A percentile compares a stretch with the other conserved stretches of the same genome.
Conservation (phyloP, 2,888 invertebrate species). For the Polydrusus cervinus region DNA sequence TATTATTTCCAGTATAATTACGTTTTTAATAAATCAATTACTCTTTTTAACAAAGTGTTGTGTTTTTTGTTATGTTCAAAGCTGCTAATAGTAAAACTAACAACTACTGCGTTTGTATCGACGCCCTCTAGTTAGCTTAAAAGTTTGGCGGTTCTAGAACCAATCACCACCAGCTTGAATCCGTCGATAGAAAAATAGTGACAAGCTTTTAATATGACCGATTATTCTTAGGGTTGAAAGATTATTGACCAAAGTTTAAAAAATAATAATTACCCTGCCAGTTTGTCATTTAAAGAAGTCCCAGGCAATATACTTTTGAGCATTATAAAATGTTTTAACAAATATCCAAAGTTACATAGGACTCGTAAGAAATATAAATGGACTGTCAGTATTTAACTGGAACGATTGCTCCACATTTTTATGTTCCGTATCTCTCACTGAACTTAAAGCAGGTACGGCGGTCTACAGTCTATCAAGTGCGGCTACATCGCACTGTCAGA, state of each 20-base stretch:
- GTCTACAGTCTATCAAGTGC: constrained; percentile 67
- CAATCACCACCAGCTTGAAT: too few species aligned
- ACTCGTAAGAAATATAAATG: constrained; percentile 67
- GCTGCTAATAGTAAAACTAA: too few species aligned
- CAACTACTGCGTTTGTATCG: too few species aligned
- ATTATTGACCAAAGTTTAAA: not conserved
- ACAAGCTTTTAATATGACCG: too few species aligned
- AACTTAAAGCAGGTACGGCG: constrained; percentile 68
- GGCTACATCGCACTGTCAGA: constrained; percentile 64
- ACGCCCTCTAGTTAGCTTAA: too few species aligned
- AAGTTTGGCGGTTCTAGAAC: too few species aligned
- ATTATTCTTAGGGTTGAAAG: too few species aligned
- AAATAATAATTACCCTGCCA: constrained; percentile 48
- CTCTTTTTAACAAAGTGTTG: too few species aligned
- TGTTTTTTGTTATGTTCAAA: too few species aligned
- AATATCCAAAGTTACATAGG: constrained; percentile 69
- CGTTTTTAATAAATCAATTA: not conserved
- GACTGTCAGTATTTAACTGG: constrained; percentile 67
- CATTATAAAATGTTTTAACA: constrained; percentile 69
- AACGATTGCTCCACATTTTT: constrained; percentile 32
- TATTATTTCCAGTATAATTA: not conserved
- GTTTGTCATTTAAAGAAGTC: constrained; percentile 61
- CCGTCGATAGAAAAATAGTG: too few species aligned
- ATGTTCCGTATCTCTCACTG: constrained; percentile 66
- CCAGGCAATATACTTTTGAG: constrained; percentile 66